These are phyloP conservation scores for Danio albolineatus DNA, from an alignment of 2,797 vertebrate species.

Conservation along the genomic window DNA sequence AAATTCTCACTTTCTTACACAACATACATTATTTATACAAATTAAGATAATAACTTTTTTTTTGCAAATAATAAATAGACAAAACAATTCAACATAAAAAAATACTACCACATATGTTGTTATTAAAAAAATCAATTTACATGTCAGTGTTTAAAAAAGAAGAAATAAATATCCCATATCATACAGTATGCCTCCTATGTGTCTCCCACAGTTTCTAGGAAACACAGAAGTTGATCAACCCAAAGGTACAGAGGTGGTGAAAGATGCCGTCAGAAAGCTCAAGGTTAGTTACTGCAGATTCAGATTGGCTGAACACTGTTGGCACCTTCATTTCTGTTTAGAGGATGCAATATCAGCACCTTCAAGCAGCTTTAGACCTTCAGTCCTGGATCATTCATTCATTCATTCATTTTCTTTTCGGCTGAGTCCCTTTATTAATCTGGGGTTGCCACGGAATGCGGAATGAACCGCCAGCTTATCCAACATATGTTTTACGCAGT, in stretches of 20 bases:
- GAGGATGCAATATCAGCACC: neutral
- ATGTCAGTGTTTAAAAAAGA: neutral
- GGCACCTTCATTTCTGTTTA: neutral
- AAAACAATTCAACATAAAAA: no score
- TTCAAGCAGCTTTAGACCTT: neutral
- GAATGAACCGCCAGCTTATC: no score
- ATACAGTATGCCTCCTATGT: neutral
- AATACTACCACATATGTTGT: no score
- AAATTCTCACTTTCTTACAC: no score
- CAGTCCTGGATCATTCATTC: neutral
- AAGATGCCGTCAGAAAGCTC: constrained; percentile 95
- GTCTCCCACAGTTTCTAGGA: constrained; percentile 87
- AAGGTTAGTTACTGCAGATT: constrained; percentile 83
- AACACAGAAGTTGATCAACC: constrained; percentile 96
- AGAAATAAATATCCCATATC: neutral
- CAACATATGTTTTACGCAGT: no score
- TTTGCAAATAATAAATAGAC: no score
- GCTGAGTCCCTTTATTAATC: no score
- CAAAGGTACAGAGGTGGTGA: constrained; percentile 96
- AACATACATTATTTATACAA: no score
- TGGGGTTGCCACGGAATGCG: no score
- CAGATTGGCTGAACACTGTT: neutral
- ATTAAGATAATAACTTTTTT: no score
- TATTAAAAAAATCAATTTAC: no score
- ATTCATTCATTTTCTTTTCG: no score